These are phyloP conservation scores for Bradypus variegatus DNA, from an alignment of 2,797 vertebrate genomes.

Conservation along the genomic window DNA sequence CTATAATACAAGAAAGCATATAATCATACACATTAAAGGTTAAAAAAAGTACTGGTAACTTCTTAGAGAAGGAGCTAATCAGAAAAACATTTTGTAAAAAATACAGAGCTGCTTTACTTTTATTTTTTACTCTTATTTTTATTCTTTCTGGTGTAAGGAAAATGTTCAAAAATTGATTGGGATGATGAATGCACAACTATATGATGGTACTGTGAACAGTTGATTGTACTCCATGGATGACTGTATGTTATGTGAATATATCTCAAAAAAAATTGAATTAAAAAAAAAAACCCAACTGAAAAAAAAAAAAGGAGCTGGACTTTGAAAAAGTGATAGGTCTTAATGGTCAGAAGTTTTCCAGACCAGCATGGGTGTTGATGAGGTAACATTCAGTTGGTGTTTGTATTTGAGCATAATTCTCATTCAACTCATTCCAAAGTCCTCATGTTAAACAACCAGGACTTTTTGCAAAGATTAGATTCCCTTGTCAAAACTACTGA, in stretches of 20 bases:
- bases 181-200: too few species aligned
- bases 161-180: too few species aligned
- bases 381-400: not conserved
- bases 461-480: not conserved
- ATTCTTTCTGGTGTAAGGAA: too few species aligned
- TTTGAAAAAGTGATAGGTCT: not conserved
- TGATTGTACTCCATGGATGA: too few species aligned
- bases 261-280: too few species aligned
- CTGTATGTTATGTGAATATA: too few species aligned
- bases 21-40: not conserved
- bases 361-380: not conserved
- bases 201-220: too few species aligned
- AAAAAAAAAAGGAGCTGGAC: not conserved
- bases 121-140: too few species aligned
- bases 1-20: not conserved
- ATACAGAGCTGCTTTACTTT: not conserved
- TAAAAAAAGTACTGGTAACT: not conserved
- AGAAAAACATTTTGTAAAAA: slow-evolving; percentile 31
- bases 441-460: not conserved
- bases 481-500: not conserved
- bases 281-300: too few species aligned
- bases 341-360: not conserved
- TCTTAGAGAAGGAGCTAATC: slow-evolving; percentile 1
- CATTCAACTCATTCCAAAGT: not conserved
- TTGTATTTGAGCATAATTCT: not conserved